These are phyloP conservation scores for Pristionchus pacificus DNA, from an alignment of 1,140 invertebrate species.

Conservation along the genomic window DNA sequence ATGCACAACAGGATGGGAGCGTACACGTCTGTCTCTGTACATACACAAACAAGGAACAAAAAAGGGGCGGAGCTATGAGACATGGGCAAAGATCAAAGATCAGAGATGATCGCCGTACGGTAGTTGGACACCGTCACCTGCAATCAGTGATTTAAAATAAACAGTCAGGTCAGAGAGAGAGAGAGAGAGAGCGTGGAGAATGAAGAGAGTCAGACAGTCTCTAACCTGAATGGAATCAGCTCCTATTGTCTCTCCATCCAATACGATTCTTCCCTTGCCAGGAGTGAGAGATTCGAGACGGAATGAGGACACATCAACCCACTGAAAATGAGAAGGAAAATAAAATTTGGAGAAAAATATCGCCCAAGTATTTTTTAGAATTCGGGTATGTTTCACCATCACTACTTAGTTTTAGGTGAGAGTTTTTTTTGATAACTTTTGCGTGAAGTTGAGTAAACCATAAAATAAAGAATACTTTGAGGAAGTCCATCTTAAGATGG, in stretches of 20 bases:
- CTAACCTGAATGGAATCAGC: background rate
- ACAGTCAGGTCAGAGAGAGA: background rate
- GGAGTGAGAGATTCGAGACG: background rate
- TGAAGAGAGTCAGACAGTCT: background rate
- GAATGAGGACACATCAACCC: background rate
- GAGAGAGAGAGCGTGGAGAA: background rate
- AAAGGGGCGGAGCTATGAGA: no score
- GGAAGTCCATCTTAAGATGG: background rate
- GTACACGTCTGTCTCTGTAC: no score
- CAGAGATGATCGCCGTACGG: background rate
- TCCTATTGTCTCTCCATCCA: background rate
- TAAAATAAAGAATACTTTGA: background rate
- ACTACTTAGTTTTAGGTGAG: no score
- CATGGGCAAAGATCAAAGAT: no score
- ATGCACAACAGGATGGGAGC: no score
- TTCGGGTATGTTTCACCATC: background rate
- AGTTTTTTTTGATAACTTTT: no score
- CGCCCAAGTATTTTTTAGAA: background rate
- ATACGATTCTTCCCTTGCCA: background rate
- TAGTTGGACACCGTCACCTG: background rate
- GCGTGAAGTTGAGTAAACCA: background rate
- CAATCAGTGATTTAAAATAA: background rate
- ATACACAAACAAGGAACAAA: no score
- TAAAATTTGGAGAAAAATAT: background rate
- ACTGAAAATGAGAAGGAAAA: background rate